A percentile compares a stretch with the other conserved stretches of the same genome.
These are phyloP conservation scores for Cnemophilus loriae DNA, from an alignment of 2,113 vertebrate species.

Conservation along the genomic window DNA sequence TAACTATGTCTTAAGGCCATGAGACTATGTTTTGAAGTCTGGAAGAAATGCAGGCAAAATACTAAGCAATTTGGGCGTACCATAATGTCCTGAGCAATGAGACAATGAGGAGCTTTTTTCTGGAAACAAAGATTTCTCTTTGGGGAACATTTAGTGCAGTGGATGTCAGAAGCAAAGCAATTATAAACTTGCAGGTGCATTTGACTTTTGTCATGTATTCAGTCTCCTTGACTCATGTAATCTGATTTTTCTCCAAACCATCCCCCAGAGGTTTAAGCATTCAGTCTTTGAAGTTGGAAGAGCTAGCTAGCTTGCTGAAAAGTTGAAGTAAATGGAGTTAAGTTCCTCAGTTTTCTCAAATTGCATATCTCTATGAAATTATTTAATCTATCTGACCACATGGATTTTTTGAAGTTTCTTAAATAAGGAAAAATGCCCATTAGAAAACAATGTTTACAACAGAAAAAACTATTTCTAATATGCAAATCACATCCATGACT, in stretches of 20 bases:
- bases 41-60: neutral
- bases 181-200: neutral
- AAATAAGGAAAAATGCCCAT: neutral
- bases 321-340: neutral
- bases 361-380: neutral
- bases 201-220: neutral
- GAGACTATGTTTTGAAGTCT: neutral
- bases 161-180: neutral
- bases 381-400: neutral
- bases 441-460: neutral
- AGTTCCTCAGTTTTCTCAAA: neutral
- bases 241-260: neutral
- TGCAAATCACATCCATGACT: neutral
- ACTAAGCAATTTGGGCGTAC: neutral
- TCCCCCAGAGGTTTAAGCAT: neutral
- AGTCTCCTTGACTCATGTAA: neutral
- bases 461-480: neutral
- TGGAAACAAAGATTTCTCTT: neutral
- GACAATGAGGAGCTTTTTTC: neutral
- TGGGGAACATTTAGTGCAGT: neutral
- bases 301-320: neutral
- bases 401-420: neutral
- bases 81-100: neutral
- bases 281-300: neutral
- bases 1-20: neutral